Evolutionary conservation across 2,888 invertebrate genomes (phyloP), one percentile per base, ranked within the genome.

Genomic region (Mamestra brassicae): DNA sequence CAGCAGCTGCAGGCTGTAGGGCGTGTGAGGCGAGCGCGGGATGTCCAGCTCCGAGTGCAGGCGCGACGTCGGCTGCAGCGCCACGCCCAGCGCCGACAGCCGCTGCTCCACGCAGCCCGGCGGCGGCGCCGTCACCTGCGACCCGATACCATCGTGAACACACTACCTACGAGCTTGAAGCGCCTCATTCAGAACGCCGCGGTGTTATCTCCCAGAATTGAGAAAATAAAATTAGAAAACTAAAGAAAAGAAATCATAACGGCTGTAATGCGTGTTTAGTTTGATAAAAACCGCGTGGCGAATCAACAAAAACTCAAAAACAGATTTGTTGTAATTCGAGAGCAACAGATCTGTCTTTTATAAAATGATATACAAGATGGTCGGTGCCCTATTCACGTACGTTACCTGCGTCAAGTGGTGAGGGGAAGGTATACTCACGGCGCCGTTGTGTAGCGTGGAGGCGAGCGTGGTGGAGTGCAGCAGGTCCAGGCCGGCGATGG

Each of bases 21-120:
- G 99, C 70, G 98, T 98, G 87, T 97, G 97, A 57, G 98, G 98
- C 80, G 98, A 97, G 80, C 97, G 97, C 66, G 98, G 98, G 93
- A 98, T 98, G 87, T 98, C 98, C 87, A 99, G 95, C 95, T 99
- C 99, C 72, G 98, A 97, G 93, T 99, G 99, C 79, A 98, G 97
- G 36, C 94, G 93, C 64, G 97, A 96, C 42, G 97, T 94, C 77
- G 97, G 97, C 90, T 97, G 97, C 90, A 97, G 97, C 88, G 97
- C 97, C 71, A 97, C 97, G 60, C 98, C 97, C 70, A 99, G 96
- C 62, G 98, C 97, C 5, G 98, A 98, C 76, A 99, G 95, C 86
- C 99, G 98, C 92, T 99, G 99, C 94, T 98, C 99, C 76, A 99
- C 98, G 92, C 98, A 98, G 71, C 99, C 99, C 13, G 98, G 99